Evolutionary conservation across 2,113 vertebrate genomes (phyloP).

Genomic region (Lonchura striata): DNA sequence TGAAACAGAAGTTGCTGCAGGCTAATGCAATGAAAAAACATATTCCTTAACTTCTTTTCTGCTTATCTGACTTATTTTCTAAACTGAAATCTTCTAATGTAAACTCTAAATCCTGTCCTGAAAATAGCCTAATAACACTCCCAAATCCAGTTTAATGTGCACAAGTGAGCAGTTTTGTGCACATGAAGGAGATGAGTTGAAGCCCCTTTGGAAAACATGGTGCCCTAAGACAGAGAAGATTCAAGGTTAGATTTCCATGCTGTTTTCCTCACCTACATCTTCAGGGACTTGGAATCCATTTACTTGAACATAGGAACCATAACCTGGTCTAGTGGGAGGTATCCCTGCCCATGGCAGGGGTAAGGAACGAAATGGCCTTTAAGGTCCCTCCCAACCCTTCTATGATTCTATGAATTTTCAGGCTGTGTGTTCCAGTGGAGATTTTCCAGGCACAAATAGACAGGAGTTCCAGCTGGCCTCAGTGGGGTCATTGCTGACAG

Average conservation of each 20-base stretch:
- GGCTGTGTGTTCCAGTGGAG: background rate
- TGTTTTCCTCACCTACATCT: background rate
- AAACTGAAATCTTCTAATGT: background rate
- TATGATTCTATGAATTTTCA: background rate
- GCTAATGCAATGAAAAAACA: background rate
- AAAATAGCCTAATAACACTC: background rate
- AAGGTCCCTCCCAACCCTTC: background rate
- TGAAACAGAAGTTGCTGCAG: conserved; percentile 19
- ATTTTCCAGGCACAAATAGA: background rate
- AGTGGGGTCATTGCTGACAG: background rate
- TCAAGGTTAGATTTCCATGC: background rate
- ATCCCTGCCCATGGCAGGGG: background rate
- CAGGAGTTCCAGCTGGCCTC: background rate
- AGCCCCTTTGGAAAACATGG: background rate
- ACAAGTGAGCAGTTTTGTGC: background rate
- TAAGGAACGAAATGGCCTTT: background rate
- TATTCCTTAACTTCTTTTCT: background rate
- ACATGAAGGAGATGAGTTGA: background rate
- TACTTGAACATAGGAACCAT: background rate
- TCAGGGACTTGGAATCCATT: background rate
- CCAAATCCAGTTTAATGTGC: background rate
- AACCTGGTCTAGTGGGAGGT: background rate
- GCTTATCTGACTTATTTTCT: background rate
- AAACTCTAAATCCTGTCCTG: background rate
- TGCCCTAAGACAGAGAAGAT: background rate